Evolutionary conservation across 2,113 vertebrate genomes (phyloP), one percentile per base, ranked within the genome.

Genomic region (Ochotona princeps): DNA sequence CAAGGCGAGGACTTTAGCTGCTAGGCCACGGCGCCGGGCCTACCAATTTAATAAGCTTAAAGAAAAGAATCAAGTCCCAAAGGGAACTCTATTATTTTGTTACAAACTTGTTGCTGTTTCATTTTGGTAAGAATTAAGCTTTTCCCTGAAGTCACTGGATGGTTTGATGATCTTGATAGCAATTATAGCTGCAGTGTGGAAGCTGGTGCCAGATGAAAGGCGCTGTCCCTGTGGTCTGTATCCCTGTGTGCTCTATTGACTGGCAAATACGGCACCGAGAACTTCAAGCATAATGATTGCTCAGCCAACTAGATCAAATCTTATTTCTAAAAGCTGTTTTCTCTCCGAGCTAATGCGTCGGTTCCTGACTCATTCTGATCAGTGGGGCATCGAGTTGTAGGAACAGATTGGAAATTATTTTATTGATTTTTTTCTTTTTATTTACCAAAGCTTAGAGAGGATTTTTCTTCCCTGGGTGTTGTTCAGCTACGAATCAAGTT

Each of bases 321-420:
- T 94, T 90, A 94, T 96, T 96, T 96, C 94, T 89, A 63, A 96
- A 91, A 97, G 95, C 89, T 96, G 74, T 92, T 96, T 97, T 95
- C 95, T 93, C 83, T 82, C 74, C 51, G 47, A 94, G 81, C 79
- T 96, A 92, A 97, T 94, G 91, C 2, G 2, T 94, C 83, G 90
- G 82, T 96, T 97, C 85, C 91, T 79, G 66, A 93, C 95, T 96
- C 92, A 85, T 83, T 94, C 83, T 95, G 87, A 96, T 96, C 95
- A 94, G 89, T 96, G 91, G 96, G 96, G 95, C 95, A 96, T 96
- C 17, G 3, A 96, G 93, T 92, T 94, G 91, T 93, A 95, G 93
- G 88, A 96, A 91, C 96, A 96, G 92, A 96, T 96, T 96, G 96
- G 91, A 96, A 96, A 96, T 97, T 96, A 95, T 97, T 96, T 97